Percentiles rank a stretch among this genome's conserved stretches.
Conservation (phyloP, 1,140 invertebrate genomes). For the Archivesica marissinica region DNA sequence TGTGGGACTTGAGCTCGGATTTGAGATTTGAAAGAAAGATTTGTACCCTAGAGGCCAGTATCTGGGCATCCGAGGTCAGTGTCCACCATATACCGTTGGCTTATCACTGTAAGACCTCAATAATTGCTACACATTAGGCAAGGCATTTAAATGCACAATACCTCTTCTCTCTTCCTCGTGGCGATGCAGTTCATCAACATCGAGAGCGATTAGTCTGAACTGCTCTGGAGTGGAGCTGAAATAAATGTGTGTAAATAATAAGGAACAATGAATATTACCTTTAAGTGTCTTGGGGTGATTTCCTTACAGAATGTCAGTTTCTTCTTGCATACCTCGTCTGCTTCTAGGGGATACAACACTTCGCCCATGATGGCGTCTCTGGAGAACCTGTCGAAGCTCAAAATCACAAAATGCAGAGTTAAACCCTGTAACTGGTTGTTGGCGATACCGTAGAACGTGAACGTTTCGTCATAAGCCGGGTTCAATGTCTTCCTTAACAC, state of each 20-base stretch:
- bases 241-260: background rate
- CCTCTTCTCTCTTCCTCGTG: no score
- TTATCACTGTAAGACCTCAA: no score
- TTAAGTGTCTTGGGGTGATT: conserved; percentile 80
- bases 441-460: conserved; percentile 91
- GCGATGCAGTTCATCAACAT: no score
- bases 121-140: no score
- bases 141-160: no score
- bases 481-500: conserved; percentile 93
- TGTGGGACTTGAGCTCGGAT: no score
- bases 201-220: no score
- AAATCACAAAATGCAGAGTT: conserved; percentile 92
- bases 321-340: conserved; percentile 77
- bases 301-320: conserved; percentile 77
- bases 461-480: conserved; percentile 94
- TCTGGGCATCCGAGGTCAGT: no score
- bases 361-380: conserved; percentile 95
- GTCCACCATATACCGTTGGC: no score
- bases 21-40: no score
- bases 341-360: conserved; percentile 86
- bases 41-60: no score
- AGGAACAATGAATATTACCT: conserved; percentile 75
- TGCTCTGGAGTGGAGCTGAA: no score
- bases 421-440: conserved; percentile 90
- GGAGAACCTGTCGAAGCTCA: conserved; percentile 96